These are phyloP conservation scores for Tympanuchus pallidicinctus DNA, from an alignment of 2,113 vertebrate species.

Conservation along the genomic window DNA sequence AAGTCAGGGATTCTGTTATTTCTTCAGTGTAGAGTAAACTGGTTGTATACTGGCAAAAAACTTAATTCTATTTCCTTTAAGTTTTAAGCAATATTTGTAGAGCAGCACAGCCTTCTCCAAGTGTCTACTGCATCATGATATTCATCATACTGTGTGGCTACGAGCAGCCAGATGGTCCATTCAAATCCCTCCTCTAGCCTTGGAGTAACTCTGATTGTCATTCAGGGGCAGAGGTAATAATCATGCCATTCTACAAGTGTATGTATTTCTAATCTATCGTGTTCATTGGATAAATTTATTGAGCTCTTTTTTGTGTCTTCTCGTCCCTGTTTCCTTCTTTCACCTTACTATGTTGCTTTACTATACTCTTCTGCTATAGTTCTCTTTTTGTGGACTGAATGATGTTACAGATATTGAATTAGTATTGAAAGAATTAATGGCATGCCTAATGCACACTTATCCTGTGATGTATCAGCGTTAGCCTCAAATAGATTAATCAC, in stretches of 20 bases:
- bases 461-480: not conserved
- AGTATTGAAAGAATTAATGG: not conserved
- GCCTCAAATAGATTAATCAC: not conserved
- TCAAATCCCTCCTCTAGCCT: not conserved
- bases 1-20: not conserved
- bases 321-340: not conserved
- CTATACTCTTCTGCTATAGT: not conserved
- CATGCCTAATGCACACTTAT: not conserved
- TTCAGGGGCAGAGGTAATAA: not conserved
- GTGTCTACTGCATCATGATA: not conserved
- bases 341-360: not conserved
- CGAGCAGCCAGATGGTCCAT: not conserved
- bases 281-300: not conserved
- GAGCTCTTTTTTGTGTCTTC: not conserved
- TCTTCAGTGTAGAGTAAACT: not conserved
- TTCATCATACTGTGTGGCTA: not conserved
- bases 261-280: not conserved
- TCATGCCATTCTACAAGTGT: not conserved
- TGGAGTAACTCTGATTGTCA: not conserved
- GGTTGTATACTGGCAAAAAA: not conserved
- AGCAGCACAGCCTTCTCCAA: not conserved
- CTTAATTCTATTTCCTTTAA: not conserved
- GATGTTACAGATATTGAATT: not conserved
- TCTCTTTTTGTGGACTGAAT: not conserved
- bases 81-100: not conserved